phyloP scores from a whole-genome alignment of 2,113 vertebrate species.

The Oxyura jamaicensis region DNA sequence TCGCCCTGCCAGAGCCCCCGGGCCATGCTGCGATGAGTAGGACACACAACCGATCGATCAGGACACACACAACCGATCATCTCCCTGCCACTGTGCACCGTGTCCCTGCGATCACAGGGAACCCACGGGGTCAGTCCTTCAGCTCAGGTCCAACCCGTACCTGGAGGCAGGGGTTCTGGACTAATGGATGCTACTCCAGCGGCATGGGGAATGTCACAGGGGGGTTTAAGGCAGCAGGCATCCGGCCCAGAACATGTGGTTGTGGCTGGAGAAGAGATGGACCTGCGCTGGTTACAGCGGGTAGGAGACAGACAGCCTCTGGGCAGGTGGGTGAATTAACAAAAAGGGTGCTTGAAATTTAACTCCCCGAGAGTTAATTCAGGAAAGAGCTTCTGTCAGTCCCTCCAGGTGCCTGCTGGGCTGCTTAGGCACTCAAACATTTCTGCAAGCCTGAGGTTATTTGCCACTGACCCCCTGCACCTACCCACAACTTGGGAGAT shows the following conservation, averaged over 20 bases:
- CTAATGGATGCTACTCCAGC: no score
- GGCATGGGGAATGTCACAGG: neutral
- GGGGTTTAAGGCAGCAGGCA: no score
- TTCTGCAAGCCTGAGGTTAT: neutral
- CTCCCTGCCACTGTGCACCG: neutral
- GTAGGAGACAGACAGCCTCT: neutral
- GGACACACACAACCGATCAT: neutral
- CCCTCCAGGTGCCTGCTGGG: neutral
- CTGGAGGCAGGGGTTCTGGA: neutral
- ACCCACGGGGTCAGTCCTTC: neutral
- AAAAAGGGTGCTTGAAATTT: neutral
- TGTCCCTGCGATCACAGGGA: neutral
- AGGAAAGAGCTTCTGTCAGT: neutral
- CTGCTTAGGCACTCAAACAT: neutral
- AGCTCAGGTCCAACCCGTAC: neutral
- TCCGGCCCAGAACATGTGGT: no score
- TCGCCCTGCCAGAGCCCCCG: neutral
- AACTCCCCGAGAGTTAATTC: neutral
- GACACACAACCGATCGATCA: neutral
- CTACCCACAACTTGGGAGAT: neutral
- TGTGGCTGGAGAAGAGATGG: neutral
- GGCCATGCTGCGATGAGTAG: neutral
- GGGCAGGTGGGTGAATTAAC: neutral
- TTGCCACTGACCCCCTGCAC: fast-evolving
- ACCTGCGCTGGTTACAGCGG: neutral